Evolutionary conservation across 2,888 invertebrate genomes (phyloP), one percentile per base, ranked within the genome.

Genomic region (Drosophila dives): DNA sequence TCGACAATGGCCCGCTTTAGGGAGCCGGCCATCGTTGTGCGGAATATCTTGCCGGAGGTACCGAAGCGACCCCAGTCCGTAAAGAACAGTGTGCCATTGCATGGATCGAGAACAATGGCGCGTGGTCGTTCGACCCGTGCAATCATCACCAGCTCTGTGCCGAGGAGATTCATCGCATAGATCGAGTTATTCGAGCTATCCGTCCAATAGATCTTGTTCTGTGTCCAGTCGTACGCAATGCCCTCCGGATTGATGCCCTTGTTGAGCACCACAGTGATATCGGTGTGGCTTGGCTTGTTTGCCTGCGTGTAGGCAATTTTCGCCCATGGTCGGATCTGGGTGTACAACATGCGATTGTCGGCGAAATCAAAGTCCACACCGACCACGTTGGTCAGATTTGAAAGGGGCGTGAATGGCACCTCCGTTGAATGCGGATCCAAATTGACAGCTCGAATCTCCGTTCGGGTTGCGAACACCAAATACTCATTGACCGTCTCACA

Each of bases 221-320:
- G 98, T 0, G 99, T 98, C 99, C 99, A 99, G 91, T 99, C 99
- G 91, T 98, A 98, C 0, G 98, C 97, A 74, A 98, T 97, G 6
- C 98, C 98, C 92, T 98, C 98, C 0, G 98, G 98, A 93, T 98
- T 98, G 63, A 98, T 97, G 29, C 97, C 96, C 90, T 96, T 96
- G 81, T 93, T 95, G 38, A 97, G 94, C 2, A 97, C 95, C 64
- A 95, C 95, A 53, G 95, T 95, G 7, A 96, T 95, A 56, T 94
- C 94, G 6, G 94, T 92, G 3, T 93, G 92, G 2, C 95, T 94
- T 0, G 97, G 97, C 75, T 94, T 95, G 61, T 95, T 95, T 0
- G 97, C 95, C 1, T 96, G 94, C 92, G 97, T 95, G 94, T 96
- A 97, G 0, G 96, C 97, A 70, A 98, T 98, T 89, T 96, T 95